These are phyloP conservation scores for Ibidorhyncha struthersii DNA, from an alignment of 2,113 vertebrate species.

Conservation along the genomic window DNA sequence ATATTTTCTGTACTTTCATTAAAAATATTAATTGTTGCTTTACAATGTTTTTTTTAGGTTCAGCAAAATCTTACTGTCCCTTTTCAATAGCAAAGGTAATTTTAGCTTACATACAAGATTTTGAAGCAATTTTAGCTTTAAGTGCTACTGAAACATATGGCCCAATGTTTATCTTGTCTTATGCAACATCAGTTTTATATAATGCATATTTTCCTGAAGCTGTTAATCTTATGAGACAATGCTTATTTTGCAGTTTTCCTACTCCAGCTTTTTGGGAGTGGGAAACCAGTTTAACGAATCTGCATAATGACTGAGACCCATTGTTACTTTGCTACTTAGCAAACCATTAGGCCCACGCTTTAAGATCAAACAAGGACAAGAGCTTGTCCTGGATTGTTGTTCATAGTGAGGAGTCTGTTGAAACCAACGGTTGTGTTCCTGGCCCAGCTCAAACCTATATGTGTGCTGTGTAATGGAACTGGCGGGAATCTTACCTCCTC, in stretches of 20 bases:
- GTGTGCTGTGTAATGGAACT: not conserved
- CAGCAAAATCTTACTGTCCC: not conserved
- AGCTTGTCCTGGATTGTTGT: not conserved
- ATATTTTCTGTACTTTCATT: not conserved
- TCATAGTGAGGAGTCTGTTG: not conserved
- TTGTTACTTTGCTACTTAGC: not conserved
- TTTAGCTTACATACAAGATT: not conserved
- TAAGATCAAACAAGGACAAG: not conserved
- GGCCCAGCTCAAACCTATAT: not conserved
- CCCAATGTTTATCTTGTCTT: not conserved
- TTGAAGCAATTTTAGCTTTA: not conserved
- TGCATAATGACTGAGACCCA: not conserved
- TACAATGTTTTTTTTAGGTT: not conserved
- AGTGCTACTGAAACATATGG: not conserved
- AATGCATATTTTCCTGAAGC: not conserved
- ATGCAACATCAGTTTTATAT: constrained; percentile 7
- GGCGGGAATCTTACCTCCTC: not conserved
- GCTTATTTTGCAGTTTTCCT: not conserved
- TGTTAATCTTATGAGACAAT: not conserved
- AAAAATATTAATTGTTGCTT: not conserved
- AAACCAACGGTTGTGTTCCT: not conserved
- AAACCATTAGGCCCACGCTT: not conserved
- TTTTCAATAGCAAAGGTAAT: not conserved
- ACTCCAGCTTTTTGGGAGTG: not conserved
- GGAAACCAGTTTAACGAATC: not conserved